Evolutionary conservation across 2,888 invertebrate genomes (phyloP), one percentile per base, ranked within the genome.

Genomic region (Dichetophora obliterata): DNA sequence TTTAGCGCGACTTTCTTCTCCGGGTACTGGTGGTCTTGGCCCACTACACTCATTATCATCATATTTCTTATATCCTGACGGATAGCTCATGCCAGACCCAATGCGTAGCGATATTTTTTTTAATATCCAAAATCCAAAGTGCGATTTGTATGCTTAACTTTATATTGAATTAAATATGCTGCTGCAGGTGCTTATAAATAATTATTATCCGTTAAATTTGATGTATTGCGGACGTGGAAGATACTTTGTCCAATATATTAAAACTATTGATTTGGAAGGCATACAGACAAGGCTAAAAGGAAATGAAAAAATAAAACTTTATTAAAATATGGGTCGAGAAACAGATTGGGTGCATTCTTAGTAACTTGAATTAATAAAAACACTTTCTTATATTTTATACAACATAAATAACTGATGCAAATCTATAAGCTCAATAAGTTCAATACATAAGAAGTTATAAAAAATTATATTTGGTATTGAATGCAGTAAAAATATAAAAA

Each of bases 11-110:
- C 89, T 88, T 87, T 90, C 89, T 89, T 93, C 93, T 91, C 95
- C 95, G 86, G 94, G 93, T 88, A 95, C 95, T 86, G 95, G 95
- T 90, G 95, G 95, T 91, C 95, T 92, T 88, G 95, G 95, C 82
- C 90, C 90, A 88, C 89, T 89, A 86, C 89, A 88, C 86, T 89
- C 90, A 90, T 90, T 89, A 87, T 89, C 89, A 85, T 89, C 88
- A 87, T 87, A 85, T 88, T 89, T 89, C 82, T 86, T 85, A 81
- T 84, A 85, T 82, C 85, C 88, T 84, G 85, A 86, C 81, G 85
- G 84, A 85, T 88, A 89, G 89, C 88, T 89, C 89, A 90, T 90
- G 88, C 89, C 89, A 88, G 86, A 84, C 81, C 80, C 74, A 83
- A 83, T 83, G 77, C 76, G 48, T 63, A 34, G n/a, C 5, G 3